Conservation (phyloP, 2,797 vertebrate genomes). For the Mionectes olivaceus region DNA sequence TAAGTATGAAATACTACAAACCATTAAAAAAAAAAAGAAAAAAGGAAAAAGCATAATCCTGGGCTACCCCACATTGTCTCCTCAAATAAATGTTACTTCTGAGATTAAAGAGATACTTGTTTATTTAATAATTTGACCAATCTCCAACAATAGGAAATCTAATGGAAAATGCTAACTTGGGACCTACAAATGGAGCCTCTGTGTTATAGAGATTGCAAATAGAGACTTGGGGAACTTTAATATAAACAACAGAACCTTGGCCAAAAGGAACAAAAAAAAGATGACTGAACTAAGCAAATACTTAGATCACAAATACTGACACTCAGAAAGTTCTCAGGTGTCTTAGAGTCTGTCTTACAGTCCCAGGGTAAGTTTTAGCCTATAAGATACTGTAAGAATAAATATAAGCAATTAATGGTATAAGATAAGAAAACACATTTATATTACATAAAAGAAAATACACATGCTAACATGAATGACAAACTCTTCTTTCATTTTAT, state of each 20-base stretch:
- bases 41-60: not conserved
- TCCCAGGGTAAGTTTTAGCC: not conserved
- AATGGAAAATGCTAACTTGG: not conserved
- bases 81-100: not conserved
- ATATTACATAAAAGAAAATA: not conserved
- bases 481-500: not conserved
- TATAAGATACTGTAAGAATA: not conserved
- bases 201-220: not conserved
- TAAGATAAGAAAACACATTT: not conserved
- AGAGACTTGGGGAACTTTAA: not conserved
- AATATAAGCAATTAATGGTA: not conserved
- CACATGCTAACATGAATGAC: not conserved
- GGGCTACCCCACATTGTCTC: not conserved
- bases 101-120: not conserved
- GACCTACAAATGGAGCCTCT: not conserved
- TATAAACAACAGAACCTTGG: not conserved
- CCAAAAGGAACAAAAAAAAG: not conserved
- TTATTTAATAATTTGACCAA: not conserved
- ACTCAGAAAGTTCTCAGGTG: not conserved
- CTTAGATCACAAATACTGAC: not conserved
- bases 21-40: not conserved
- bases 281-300: not conserved
- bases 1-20: conserved; percentile 28
- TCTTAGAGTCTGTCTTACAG: not conserved
- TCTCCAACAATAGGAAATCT: not conserved